These are phyloP conservation scores for Channa striata DNA, from an alignment of 2,797 vertebrate genomes.

Conservation along the genomic window DNA sequence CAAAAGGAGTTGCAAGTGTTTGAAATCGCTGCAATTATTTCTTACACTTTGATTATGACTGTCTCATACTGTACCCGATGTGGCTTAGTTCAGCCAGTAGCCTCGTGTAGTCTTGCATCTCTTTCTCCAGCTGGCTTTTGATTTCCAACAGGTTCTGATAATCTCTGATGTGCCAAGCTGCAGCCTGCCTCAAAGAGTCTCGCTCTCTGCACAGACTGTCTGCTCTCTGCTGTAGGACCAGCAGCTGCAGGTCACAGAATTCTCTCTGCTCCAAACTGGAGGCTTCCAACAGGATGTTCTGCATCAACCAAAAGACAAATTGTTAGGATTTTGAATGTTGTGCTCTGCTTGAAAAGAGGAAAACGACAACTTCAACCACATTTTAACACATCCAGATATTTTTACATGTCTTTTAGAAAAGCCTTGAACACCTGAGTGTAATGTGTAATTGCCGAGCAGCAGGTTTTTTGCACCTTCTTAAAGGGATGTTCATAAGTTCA, in stretches of 20 bases:
- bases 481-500: too few species aligned
- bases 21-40: not conserved
- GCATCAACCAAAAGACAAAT: not conserved
- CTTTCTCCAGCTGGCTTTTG: conserved; percentile 74
- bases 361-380: too few species aligned
- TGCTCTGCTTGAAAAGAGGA: not conserved
- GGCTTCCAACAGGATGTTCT: conserved; percentile 76
- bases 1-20: not conserved
- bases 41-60: not conserved
- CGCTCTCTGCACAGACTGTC: conserved; percentile 69
- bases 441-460: too few species aligned
- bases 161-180: conserved; percentile 71
- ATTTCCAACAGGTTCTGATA: conserved; percentile 77
- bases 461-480: too few species aligned
- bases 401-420: too few species aligned
- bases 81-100: conserved; percentile 73
- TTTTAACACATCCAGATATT: too few species aligned
- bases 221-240: conserved; percentile 57
- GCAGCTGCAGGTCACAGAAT: conserved; percentile 63
- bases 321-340: not conserved
- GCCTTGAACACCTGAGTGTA: too few species aligned
- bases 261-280: conserved; percentile 62
- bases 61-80: conserved; percentile 58
- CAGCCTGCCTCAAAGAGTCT: conserved; percentile 59
- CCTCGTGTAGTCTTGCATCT: conserved; percentile 78